phyloP scores from a whole-genome alignment of 1,140 invertebrate genomes.

The Delia radicum region DNA sequence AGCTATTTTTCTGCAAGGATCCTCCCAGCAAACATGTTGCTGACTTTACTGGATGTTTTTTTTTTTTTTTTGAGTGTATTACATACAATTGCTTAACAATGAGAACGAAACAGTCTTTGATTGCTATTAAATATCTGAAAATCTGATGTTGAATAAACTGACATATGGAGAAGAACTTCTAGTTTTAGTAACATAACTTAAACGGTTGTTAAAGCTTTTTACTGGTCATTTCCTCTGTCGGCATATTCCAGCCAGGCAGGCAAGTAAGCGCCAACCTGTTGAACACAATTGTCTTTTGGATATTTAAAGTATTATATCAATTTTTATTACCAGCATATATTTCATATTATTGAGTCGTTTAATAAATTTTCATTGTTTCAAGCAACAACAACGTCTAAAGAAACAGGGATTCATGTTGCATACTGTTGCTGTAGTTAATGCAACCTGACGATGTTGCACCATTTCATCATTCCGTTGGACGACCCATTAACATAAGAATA shows the following conservation, averaged over 20 bases:
- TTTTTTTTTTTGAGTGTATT: too few relatives aligned
- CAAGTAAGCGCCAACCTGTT: background rate
- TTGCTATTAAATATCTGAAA: conserved; percentile 13
- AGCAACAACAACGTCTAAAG: background rate
- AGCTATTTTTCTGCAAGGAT: too few relatives aligned
- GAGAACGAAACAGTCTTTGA: background rate
- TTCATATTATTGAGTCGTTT: conserved; percentile 56
- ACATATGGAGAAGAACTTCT: background rate
- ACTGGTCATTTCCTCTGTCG: background rate
- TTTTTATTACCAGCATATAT: conserved; percentile 55
- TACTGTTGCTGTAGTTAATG: background rate
- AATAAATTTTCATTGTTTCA: conserved; percentile 27
- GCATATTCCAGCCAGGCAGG: background rate
- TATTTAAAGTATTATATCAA: conserved; percentile 53
- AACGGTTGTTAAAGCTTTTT: background rate
- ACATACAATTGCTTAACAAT: too few relatives aligned
- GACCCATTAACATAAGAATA: conserved; percentile 2
- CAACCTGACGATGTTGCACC: background rate
- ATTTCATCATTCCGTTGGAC: background rate
- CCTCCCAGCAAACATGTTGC: too few relatives aligned
- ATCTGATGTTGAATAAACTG: background rate
- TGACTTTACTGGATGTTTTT: too few relatives aligned
- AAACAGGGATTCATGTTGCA: background rate
- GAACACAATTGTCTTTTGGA: conserved; percentile 25
- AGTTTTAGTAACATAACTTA: background rate